phyloP scores from a whole-genome alignment of 1,140 invertebrate species.

The Diachasmimorpha longicaudata region DNA sequence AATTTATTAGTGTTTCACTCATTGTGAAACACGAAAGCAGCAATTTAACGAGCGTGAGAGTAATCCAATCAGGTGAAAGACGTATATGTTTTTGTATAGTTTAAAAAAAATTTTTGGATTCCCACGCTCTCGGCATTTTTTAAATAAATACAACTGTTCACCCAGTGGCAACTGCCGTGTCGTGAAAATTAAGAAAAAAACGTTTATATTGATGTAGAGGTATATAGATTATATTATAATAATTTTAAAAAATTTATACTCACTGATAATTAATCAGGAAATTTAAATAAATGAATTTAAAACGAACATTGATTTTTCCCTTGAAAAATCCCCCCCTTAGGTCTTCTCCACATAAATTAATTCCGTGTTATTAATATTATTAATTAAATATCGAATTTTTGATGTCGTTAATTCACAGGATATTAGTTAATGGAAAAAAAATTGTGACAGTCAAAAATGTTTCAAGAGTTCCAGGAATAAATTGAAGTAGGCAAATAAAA shows the following conservation, averaged over 20 bases:
- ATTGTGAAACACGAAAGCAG: neutral
- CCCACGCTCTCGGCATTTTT: neutral
- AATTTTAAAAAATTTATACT: slow-evolving; percentile 5
- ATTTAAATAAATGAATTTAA: slow-evolving; percentile 8
- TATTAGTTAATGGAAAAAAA: no score
- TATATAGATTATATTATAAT: neutral
- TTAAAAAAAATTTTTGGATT: neutral
- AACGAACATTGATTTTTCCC: neutral
- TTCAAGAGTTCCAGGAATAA: neutral
- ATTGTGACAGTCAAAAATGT: no score
- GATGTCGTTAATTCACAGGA: no score
- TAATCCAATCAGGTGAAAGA: no score
- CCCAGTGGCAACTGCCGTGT: slow-evolving; percentile 2
- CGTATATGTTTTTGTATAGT: neutral
- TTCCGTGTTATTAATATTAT: no score
- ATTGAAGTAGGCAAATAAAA: neutral
- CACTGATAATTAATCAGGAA: neutral
- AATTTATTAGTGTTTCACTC: neutral
- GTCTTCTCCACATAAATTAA: no score
- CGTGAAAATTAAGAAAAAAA: neutral
- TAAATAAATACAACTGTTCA: neutral
- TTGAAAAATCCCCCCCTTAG: no score
- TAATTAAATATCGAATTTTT: no score
- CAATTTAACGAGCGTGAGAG: neutral
- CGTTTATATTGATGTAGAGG: neutral